These are phyloP conservation scores for Pantherophis guttatus DNA, from an alignment of 2,113 vertebrate genomes.

Conservation along the genomic window DNA sequence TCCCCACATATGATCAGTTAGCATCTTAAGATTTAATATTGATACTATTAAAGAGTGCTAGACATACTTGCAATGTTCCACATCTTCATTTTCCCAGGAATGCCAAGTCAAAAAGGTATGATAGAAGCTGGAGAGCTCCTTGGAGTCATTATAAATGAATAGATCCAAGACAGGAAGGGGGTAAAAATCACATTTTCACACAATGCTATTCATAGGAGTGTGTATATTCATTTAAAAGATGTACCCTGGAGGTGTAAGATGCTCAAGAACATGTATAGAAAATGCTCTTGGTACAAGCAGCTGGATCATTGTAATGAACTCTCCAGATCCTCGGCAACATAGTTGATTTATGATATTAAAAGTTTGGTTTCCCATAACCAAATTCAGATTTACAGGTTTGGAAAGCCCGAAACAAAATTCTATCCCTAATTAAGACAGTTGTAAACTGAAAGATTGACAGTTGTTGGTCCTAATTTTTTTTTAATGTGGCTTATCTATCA, in stretches of 20 bases:
- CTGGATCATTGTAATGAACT: not conserved
- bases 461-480: not conserved
- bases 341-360: not conserved
- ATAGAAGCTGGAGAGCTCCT: constrained; percentile 59
- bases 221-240: constrained; percentile 41
- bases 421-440: not conserved
- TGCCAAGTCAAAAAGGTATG: constrained; percentile 58
- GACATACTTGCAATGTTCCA: constrained; percentile 51
- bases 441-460: not conserved
- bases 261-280: not conserved
- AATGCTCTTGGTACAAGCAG: not conserved
- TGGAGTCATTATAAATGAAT: constrained; percentile 59
- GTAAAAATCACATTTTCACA: constrained; percentile 14
- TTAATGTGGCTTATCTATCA: not conserved
- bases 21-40: constrained; percentile 65
- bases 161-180: constrained; percentile 32
- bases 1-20: constrained; percentile 57
- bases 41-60: constrained; percentile 59
- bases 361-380: not conserved
- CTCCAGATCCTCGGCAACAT: not conserved
- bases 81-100: constrained; percentile 45
- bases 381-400: not conserved
- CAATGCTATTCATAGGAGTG: constrained; percentile 35
- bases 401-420: not conserved
- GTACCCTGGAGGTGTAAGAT: not conserved